phyloP scores from a whole-genome alignment of 1,140 invertebrate genomes.

The Helicoverpa zea region DNA sequence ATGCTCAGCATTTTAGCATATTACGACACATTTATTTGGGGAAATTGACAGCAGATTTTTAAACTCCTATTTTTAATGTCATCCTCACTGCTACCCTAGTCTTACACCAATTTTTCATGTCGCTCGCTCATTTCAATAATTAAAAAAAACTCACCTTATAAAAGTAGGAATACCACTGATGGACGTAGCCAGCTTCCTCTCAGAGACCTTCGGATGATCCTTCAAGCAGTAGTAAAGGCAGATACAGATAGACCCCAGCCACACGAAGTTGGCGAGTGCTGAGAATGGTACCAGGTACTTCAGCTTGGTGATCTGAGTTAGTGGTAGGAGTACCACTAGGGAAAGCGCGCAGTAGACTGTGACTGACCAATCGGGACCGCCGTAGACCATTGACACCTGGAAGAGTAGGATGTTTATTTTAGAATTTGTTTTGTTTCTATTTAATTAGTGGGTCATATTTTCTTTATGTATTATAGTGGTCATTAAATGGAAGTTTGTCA shows the following conservation, averaged over 20 bases:
- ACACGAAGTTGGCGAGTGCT: slow-evolving; percentile 90
- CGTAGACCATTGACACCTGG: slow-evolving; percentile 84
- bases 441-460: too few species aligned
- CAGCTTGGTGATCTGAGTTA: slow-evolving; percentile 90
- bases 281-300: slow-evolving; percentile 93
- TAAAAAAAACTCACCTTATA: slow-evolving; percentile 83
- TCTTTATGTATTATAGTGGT: too few species aligned
- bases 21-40: too few species aligned
- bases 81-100: too few species aligned
- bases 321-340: slow-evolving; percentile 87
- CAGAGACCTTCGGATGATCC: slow-evolving; percentile 81
- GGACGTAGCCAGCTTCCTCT: slow-evolving; percentile 86
- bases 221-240: slow-evolving; percentile 92
- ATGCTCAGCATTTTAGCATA: too few species aligned
- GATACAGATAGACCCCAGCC: slow-evolving; percentile 90
- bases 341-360: slow-evolving; percentile 88
- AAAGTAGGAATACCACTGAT: slow-evolving; percentile 88
- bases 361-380: slow-evolving; percentile 76
- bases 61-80: too few species aligned
- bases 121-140: too few species aligned
- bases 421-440: background rate
- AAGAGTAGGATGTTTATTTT: slow-evolving; percentile 49
- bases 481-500: too few species aligned
- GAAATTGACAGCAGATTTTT: too few species aligned
- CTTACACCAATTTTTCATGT: too few species aligned